Evolutionary conservation across 2,113 vertebrate species (phyloP), one percentile per base, ranked within the genome.

Genomic region (Atherinomorus stipes): DNA sequence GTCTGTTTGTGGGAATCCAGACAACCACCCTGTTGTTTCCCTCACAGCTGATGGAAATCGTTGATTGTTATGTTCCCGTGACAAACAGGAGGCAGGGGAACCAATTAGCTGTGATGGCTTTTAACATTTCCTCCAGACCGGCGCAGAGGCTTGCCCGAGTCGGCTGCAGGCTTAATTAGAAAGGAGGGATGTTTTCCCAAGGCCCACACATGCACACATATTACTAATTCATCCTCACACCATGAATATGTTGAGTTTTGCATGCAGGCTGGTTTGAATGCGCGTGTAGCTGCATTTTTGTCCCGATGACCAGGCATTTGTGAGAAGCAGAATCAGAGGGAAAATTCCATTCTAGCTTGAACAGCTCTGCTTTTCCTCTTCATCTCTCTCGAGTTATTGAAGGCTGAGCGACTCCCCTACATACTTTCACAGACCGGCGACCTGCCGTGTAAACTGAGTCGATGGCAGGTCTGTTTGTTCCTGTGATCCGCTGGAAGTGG

Each of bases 11-110:
- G 22, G 71, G 85, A 81, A 77, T 67, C n/a, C 0, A 64, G 49
- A 71, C 81, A 54, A 69, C 81, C 66, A 16, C 70, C 70, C 66
- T 56, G 83, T 79, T 83, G 76, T 79, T 85, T 87, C 50, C 4
- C 79, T 60, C 22, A 51, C 76, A 19, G 47, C 44, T 76, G 82
- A 85, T 74, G 78, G 74, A 85, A 63, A 67, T 6, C 13, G 77
- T 53, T 71, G 74, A 86, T 85, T 61, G 85, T 81, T 60, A 61
- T 60, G 71, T 81, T 80, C 85, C 64, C 78, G 63, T 83, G 88
- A 89, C 88, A 91, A 89, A 89, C 83, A 80, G 85, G 88, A 87
- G 85, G 85, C 89, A 82, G 44, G 88, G 91, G 91, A 90, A 89
- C 89, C 88, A 91, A 92, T 92, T 92, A 90, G 85, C 67, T 85